Conservation (phyloP, 2,113 vertebrate genomes). For the Alectura lathami region DNA sequence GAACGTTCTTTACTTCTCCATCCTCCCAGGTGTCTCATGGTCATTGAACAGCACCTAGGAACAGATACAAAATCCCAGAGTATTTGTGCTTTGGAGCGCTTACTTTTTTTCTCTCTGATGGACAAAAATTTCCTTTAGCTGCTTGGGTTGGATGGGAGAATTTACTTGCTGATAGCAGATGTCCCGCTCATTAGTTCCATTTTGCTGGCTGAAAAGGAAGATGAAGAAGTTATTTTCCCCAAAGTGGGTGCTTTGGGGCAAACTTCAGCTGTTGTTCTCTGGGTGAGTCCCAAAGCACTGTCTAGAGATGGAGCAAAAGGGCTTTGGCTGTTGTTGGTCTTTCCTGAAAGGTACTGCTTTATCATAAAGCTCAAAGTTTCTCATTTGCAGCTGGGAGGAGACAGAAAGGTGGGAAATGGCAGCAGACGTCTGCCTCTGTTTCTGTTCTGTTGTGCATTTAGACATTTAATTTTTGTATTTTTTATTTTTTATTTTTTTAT, state of each 20-base stretch:
- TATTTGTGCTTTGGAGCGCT: neutral
- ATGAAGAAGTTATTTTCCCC: neutral
- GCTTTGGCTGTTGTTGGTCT: neutral
- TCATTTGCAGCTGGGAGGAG: neutral
- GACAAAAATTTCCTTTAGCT: neutral
- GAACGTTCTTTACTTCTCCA: neutral
- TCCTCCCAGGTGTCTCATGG: neutral
- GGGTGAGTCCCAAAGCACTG: neutral
- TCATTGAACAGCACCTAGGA: neutral
- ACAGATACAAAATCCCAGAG: neutral
- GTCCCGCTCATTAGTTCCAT: neutral
- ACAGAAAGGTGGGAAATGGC: neutral
- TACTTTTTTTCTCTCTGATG: neutral
- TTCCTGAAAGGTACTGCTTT: neutral
- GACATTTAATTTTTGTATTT: too few relatives aligned
- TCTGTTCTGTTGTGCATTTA: neutral
- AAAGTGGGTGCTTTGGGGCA: neutral
- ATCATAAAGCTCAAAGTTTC: fast-evolving
- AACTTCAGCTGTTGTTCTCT: neutral
- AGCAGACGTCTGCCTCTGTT: neutral
- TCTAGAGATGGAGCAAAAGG: neutral
- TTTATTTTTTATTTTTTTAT: neutral
- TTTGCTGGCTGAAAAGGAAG: neutral
- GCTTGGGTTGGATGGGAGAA: neutral
- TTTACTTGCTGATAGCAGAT: neutral